Conservation (phyloP, 2,797 vertebrate species). For the Chrosomus eos region DNA sequence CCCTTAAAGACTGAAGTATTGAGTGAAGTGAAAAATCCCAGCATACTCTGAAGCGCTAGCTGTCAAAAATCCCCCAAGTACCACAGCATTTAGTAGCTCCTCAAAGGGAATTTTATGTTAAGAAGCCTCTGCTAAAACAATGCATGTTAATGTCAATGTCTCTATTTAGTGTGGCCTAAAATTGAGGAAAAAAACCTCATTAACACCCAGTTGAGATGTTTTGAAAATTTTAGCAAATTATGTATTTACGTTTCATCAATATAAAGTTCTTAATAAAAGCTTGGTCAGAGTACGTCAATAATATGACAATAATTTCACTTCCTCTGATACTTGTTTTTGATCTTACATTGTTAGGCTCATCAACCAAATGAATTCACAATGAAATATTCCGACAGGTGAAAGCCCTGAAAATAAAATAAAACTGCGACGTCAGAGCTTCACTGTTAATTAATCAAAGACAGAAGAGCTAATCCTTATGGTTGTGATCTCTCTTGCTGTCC, state of each 20-base stretch:
- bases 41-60: neutral
- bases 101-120: neutral
- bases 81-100: neutral
- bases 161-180: neutral
- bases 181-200: neutral
- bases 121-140: neutral
- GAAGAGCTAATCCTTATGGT: slow-evolving; percentile 41
- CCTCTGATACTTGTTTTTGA: neutral
- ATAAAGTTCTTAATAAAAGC: too few species aligned
- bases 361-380: neutral
- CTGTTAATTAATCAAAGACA: slow-evolving; percentile 3
- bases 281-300: neutral
- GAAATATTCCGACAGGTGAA: neutral
- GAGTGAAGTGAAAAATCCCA: slow-evolving; percentile 4
- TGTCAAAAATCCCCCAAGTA: neutral
- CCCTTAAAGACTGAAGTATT: neutral
- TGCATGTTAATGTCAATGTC: neutral
- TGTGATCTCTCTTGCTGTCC: slow-evolving; percentile 58
- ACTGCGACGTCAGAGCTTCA: slow-evolving; percentile 12
- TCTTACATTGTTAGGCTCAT: neutral
- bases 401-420: neutral
- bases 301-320: neutral
- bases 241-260: slow-evolving; percentile 2
- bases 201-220: neutral
- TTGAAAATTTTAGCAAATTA: neutral